A percentile compares a stretch with the other conserved stretches of the same genome.
These are phyloP conservation scores for Parazoanthus swiftii DNA, from an alignment of 92 coral and sea anemone species.

Conservation along the genomic window DNA sequence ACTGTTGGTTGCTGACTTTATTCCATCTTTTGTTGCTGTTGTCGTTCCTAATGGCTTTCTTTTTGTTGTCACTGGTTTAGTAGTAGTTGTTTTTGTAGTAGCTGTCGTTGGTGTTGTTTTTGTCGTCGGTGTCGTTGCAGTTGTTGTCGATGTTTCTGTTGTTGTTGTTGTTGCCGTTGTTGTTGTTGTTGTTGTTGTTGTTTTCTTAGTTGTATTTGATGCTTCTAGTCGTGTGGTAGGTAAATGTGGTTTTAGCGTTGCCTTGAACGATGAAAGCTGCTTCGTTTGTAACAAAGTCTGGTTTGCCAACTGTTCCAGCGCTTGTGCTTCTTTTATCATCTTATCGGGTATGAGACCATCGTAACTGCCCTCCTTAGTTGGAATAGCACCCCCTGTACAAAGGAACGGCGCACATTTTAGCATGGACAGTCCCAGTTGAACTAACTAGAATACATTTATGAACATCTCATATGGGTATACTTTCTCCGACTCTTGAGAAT, in stretches of 20 bases:
- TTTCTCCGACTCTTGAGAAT: too few species aligned
- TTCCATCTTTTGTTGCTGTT: slow-evolving; percentile 37
- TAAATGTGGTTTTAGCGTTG: slow-evolving; percentile 24
- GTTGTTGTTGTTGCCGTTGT: slow-evolving; percentile 20
- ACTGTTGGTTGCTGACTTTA: neutral
- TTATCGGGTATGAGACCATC: slow-evolving; percentile 79
- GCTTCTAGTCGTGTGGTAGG: slow-evolving; percentile 5
- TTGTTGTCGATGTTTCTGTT: slow-evolving; percentile 35
- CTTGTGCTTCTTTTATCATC: slow-evolving; percentile 65
- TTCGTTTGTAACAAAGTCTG: slow-evolving; percentile 21
- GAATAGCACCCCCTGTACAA: slow-evolving; percentile 73
- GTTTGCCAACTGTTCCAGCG: slow-evolving; percentile 26
- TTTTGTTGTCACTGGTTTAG: slow-evolving; percentile 36
- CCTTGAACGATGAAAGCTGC: neutral
- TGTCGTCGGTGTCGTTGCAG: slow-evolving; percentile 14
- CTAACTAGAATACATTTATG: too few species aligned
- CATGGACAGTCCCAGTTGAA: neutral
- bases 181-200: slow-evolving; percentile 5
- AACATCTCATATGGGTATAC: too few species aligned
- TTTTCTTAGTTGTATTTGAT: slow-evolving; percentile 22
- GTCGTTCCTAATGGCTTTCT: slow-evolving; percentile 12
- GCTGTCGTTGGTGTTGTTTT: slow-evolving; percentile 19
- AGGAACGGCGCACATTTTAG: neutral
- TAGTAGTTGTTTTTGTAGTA: slow-evolving; percentile 44
- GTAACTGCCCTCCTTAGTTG: slow-evolving; percentile 76